Conservation (phyloP, 2,888 invertebrate species). For the Aplocera efformata region DNA sequence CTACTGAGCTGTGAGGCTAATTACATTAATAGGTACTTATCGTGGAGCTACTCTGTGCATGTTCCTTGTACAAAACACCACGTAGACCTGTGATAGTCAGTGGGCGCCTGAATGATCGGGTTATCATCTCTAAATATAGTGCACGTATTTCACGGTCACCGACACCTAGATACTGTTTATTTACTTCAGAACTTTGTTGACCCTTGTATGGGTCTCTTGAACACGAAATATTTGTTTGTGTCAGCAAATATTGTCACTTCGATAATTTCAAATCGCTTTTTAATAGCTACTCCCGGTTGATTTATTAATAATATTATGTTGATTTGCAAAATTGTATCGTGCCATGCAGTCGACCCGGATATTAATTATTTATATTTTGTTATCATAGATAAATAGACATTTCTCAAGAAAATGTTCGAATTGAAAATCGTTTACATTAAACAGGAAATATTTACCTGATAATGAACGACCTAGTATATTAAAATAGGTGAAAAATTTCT, state of each 20-base stretch:
- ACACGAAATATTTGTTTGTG: too few species aligned
- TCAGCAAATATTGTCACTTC: too few species aligned
- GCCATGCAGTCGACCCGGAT: too few species aligned
- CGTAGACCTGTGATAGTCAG: constrained; percentile 57
- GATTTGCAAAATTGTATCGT: too few species aligned
- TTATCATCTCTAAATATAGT: constrained; percentile 51
- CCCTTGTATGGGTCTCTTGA: constrained; percentile 4
- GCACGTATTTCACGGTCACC: constrained; percentile 31
- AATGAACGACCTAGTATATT: constrained; percentile 35
- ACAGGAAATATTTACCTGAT: constrained; percentile 24
- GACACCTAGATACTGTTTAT: constrained; percentile 26
- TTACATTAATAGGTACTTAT: too few species aligned
- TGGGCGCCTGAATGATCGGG: constrained; percentile 48
- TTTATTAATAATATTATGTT: too few species aligned
- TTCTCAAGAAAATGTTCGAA: not conserved
- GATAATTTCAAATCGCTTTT: too few species aligned
- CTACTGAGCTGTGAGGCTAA: too few species aligned
- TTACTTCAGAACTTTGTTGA: constrained; percentile 16
- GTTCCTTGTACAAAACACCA: constrained; percentile 28
- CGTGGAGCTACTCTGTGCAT: too few species aligned
- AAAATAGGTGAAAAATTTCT: constrained; percentile 12
- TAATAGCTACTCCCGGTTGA: too few species aligned
- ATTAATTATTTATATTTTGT: constrained; percentile 1
- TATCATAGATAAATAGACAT: constrained; percentile 4
- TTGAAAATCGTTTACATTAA: constrained; percentile 9